Conservation (phyloP, 2,113 vertebrate species). For the Pithys albifrons region DNA sequence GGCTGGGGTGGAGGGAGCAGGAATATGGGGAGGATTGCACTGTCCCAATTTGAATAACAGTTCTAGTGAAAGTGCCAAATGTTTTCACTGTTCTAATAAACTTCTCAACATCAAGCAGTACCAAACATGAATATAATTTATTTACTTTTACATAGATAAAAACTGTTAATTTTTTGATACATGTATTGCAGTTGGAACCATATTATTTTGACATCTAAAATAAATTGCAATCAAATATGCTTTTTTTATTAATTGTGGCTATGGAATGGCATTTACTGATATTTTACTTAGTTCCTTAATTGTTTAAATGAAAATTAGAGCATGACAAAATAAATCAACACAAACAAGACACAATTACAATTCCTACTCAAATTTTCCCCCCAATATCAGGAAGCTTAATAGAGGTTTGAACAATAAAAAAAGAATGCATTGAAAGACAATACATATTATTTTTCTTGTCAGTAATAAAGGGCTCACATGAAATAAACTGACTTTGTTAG, state of each 20-base stretch:
- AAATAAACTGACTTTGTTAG: not conserved
- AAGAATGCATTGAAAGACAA: not conserved
- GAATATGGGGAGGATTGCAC: not conserved
- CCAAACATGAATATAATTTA: not conserved
- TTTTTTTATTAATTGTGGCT: not conserved
- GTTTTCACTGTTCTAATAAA: not conserved
- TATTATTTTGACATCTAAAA: not conserved
- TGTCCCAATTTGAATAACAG: not conserved
- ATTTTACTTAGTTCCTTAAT: not conserved
- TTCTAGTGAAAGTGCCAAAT: not conserved
- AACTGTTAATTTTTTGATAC: not conserved
- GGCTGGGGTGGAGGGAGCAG: accelerated
- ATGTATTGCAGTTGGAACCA: not conserved
- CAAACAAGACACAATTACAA: not conserved
- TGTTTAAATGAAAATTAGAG: not conserved
- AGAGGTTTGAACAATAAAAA: not conserved
- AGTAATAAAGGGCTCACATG: not conserved
- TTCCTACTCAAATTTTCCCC: not conserved
- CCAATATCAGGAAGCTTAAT: not conserved
- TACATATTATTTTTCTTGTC: not conserved
- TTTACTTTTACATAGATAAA: not conserved
- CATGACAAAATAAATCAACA: not conserved
- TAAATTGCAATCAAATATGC: not conserved
- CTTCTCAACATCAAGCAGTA: not conserved
- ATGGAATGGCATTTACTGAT: not conserved